Conservation (phyloP, 2,888 invertebrate species). For the Oeneis ivallda region DNA sequence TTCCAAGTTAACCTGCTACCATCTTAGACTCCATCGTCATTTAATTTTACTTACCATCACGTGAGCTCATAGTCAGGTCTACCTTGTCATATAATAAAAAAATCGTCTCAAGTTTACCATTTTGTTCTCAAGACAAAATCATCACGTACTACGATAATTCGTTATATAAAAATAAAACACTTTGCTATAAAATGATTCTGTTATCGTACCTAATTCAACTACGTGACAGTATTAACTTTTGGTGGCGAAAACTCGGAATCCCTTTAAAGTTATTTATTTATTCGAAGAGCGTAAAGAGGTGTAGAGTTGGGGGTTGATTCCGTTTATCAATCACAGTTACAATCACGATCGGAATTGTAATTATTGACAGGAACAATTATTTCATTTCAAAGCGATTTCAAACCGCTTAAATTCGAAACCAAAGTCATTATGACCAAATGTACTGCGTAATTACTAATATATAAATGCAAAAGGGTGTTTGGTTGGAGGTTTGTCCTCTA, state of each 20-base stretch:
- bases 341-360: background rate
- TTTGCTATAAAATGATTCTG: background rate
- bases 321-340: background rate
- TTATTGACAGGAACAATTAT: background rate
- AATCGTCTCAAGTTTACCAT: too few relatives aligned
- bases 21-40: too few relatives aligned
- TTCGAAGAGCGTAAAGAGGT: constrained; percentile 9
- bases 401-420: too few relatives aligned
- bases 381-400: too few relatives aligned
- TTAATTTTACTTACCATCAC: too few relatives aligned
- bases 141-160: background rate
- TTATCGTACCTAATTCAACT: background rate
- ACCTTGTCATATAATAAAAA: too few relatives aligned
- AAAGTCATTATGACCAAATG: too few relatives aligned
- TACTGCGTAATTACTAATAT: too few relatives aligned
- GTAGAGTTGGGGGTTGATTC: background rate
- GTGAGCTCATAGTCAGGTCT: too few relatives aligned
- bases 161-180: background rate
- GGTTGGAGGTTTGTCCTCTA: too few relatives aligned
- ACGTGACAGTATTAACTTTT: constrained; percentile 18
- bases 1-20: too few relatives aligned
- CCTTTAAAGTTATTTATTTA: constrained; percentile 14
- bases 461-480: too few relatives aligned
- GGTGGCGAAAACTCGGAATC: constrained; percentile 10
- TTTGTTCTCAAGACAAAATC: background rate